phyloP scores from a whole-genome alignment of 2,113 vertebrate genomes.

The Hypomesus transpacificus region DNA sequence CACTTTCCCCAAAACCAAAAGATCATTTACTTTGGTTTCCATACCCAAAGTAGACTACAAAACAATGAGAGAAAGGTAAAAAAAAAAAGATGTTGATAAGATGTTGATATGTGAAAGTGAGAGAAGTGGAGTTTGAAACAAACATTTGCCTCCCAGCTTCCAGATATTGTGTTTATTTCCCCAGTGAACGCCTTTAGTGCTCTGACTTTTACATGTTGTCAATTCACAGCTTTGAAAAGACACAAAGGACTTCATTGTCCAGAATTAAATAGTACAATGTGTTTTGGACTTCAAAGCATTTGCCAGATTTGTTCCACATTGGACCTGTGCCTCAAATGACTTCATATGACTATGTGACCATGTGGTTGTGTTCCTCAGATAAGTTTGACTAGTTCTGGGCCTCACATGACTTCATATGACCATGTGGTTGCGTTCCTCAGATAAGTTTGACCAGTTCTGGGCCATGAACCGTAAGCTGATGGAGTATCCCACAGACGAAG shows the following conservation, averaged over 20 bases:
- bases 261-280: too few relatives aligned
- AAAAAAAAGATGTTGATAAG: conserved; percentile 25
- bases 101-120: conserved; percentile 44
- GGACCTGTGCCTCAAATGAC: too few relatives aligned
- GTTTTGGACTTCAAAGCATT: too few relatives aligned
- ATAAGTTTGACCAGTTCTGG: conserved; percentile 99
- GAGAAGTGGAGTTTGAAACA: conserved; percentile 35
- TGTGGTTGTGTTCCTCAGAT: conserved; percentile 67
- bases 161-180: too few relatives aligned
- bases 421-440: conserved; percentile 57
- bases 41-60: conserved; percentile 50
- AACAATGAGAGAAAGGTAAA: conserved; percentile 40
- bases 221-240: neutral
- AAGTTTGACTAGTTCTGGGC: conserved; percentile 99
- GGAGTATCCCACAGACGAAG: conserved; percentile 92
- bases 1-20: conserved; percentile 7
- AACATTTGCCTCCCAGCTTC: neutral
- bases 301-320: too few relatives aligned
- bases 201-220: too few relatives aligned
- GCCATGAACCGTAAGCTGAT: conserved; percentile 99
- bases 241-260: too few relatives aligned
- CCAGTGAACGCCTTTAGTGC: too few relatives aligned
- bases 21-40: conserved; percentile 25
- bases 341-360: neutral
- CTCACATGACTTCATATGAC: neutral